These are phyloP conservation scores for Pteropus rufus DNA, from an alignment of 2,797 vertebrate genomes.

Conservation along the genomic window DNA sequence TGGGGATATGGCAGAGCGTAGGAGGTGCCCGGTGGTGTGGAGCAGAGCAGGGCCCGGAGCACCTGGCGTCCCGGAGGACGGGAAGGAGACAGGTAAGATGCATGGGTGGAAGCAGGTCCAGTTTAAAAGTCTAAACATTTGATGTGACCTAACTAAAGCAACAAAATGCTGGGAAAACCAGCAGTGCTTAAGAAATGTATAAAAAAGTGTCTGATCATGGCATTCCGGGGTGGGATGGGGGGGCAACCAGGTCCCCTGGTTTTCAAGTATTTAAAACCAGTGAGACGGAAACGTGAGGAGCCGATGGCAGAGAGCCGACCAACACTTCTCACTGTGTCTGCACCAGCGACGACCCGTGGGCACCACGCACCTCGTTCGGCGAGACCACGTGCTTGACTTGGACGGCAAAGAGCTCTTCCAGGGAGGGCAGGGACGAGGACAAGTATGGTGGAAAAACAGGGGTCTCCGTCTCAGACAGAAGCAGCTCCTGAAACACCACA, in stretches of 20 bases:
- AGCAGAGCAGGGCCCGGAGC: neutral
- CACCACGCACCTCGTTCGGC: conserved; percentile 88
- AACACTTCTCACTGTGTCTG: neutral
- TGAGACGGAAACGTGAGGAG: neutral
- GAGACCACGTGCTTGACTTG: conserved; percentile 90
- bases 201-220: neutral
- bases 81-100: neutral
- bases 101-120: neutral
- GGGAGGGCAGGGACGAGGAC: conserved; percentile 80
- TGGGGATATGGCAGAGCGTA: neutral
- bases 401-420: conserved; percentile 84
- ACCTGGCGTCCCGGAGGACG: neutral
- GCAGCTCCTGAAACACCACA: conserved; percentile 76
- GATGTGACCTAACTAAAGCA: neutral
- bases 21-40: neutral
- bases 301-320: neutral
- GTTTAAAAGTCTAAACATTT: neutral
- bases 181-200: neutral
- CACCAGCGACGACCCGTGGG: neutral
- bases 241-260: neutral
- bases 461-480: conserved; percentile 66
- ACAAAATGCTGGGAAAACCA: neutral
- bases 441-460: conserved; percentile 78
- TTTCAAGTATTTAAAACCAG: neutral
- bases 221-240: neutral